These are phyloP conservation scores for Sipunculus nudus DNA, from an alignment of 2,888 invertebrate species.

Conservation along the genomic window DNA sequence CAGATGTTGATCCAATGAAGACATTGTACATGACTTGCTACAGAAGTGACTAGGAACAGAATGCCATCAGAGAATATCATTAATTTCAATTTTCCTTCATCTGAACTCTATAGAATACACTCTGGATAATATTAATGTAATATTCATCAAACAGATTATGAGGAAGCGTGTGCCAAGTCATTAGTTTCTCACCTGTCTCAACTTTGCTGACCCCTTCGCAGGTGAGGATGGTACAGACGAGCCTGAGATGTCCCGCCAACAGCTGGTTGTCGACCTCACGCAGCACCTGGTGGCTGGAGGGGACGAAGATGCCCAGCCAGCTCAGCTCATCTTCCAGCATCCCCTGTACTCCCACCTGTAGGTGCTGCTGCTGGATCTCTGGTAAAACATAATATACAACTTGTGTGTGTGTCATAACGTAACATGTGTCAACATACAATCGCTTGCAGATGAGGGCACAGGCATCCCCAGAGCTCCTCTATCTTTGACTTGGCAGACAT, in stretches of 20 bases:
- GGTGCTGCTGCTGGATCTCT: constrained; percentile 58
- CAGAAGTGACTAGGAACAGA: too few relatives aligned
- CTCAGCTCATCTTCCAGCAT: constrained; percentile 68
- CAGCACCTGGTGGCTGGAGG: constrained; percentile 55
- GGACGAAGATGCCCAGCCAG: constrained; percentile 68
- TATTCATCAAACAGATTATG: not conserved
- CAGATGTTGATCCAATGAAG: too few relatives aligned
- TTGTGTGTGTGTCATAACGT: not conserved
- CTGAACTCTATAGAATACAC: too few relatives aligned
- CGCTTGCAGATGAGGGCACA: too few relatives aligned
- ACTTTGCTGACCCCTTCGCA: constrained; percentile 66
- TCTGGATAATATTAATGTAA: too few relatives aligned
- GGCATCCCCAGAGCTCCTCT: too few relatives aligned
- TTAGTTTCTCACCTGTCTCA: constrained; percentile 53
- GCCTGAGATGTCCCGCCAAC: constrained; percentile 67
- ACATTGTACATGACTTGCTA: too few relatives aligned
- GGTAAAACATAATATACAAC: constrained; percentile 5
- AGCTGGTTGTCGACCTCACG: constrained; percentile 66
- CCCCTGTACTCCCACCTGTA: constrained; percentile 59
- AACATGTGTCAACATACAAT: too few relatives aligned
- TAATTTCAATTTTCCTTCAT: too few relatives aligned
- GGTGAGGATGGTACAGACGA: constrained; percentile 66
- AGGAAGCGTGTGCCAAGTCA: not conserved
- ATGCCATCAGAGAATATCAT: too few relatives aligned
- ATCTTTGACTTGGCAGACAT: too few relatives aligned